Conservation (phyloP, 37 sponge, comb jelly and placozoan species). For the Eunapius fragilis region DNA sequence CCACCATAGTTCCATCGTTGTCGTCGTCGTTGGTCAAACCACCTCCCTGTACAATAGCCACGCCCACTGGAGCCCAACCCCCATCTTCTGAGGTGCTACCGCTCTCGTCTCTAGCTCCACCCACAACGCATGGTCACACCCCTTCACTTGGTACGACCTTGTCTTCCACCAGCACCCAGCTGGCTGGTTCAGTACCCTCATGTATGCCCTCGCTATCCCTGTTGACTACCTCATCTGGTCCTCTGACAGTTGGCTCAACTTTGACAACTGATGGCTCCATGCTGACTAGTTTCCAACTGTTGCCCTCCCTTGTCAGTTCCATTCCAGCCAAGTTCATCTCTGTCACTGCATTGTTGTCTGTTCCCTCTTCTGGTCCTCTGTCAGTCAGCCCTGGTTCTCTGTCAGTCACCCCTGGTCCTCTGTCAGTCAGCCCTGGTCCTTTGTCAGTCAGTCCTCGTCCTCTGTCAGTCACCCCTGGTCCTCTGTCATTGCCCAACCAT, state of each 20-base stretch:
- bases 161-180: not conserved
- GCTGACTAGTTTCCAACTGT: too few species aligned
- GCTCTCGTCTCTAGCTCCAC: not conserved
- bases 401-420: too few species aligned
- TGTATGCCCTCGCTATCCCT: not conserved
- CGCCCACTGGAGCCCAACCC: not conserved
- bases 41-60: not conserved
- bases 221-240: too few species aligned
- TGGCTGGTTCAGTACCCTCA: not conserved
- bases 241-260: too few species aligned
- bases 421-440: too few species aligned
- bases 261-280: too few species aligned
- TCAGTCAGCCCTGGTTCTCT: too few species aligned
- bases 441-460: too few species aligned
- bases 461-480: too few species aligned
- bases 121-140: not conserved
- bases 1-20: not conserved
- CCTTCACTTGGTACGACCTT: not conserved
- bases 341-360: too few species aligned
- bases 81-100: not conserved
- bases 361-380: too few species aligned
- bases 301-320: not conserved
- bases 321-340: not conserved
- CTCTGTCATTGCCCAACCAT: too few species aligned
- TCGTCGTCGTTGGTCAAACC: not conserved